Conservation (phyloP, 2,888 invertebrate genomes). For the Monoplex corrugatus region DNA sequence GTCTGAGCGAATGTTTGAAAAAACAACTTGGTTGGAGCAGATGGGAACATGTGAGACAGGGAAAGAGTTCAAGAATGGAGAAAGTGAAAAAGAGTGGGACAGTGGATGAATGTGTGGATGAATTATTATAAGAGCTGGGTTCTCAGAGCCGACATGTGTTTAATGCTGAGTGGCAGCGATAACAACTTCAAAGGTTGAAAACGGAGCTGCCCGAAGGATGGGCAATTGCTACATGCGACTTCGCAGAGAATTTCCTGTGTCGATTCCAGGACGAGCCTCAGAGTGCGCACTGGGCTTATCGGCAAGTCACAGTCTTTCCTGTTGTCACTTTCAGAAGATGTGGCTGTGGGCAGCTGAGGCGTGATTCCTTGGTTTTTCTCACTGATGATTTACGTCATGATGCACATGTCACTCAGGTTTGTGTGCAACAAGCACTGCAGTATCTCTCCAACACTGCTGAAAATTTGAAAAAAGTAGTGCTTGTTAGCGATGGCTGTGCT, state of each 20-base stretch:
- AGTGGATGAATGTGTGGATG: neutral
- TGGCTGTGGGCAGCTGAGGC: conserved; percentile 11
- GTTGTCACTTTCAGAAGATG: neutral
- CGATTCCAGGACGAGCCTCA: conserved; percentile 46
- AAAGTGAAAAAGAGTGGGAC: conserved; percentile 39
- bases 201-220: conserved; percentile 37
- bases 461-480: conserved; percentile 22
- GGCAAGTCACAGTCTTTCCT: conserved; percentile 49
- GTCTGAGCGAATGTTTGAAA: neutral
- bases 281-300: conserved; percentile 45
- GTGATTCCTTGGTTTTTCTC: conserved; percentile 15
- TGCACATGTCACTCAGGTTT: conserved; percentile 2
- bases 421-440: neutral
- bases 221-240: conserved; percentile 39
- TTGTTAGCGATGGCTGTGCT: conserved; percentile 48
- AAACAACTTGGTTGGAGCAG: neutral
- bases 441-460: neutral
- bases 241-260: conserved; percentile 49
- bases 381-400: conserved; percentile 35
- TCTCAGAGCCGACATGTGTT: neutral
- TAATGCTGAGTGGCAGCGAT: conserved; percentile 32
- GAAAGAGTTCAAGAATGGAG: neutral
- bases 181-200: neutral
- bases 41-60: conserved; percentile 28
- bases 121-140: conserved; percentile 9